Evolutionary conservation across 2,888 invertebrate species (phyloP), one percentile per base, ranked within the genome.

Genomic region (Coenonympha arcania): DNA sequence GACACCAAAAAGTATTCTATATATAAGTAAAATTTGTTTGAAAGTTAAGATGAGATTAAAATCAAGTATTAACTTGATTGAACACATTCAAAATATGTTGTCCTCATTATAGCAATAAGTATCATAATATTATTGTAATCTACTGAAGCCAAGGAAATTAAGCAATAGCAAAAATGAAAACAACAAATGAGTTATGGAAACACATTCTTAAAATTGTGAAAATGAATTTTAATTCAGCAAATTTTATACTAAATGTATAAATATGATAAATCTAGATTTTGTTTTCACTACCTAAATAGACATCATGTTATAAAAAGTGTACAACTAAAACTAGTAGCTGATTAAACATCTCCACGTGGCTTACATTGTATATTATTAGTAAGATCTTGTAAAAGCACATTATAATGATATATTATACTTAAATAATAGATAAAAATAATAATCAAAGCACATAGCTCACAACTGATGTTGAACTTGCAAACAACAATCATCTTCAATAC

Each of bases 171-270:
- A 13, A 4, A 24, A 2, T 9, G 4, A n/a, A 31, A 20, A 42
- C 20, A 15, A 19, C 19, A 31, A 57, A 52, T 48, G 47, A 58
- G 48, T 53, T 60, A 72, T 61, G 60, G 72, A 79, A 79, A 77
- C 68, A 73, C 69, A 62, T 62, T 65, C 33, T 65, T 79, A 84
- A 85, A 86, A 83, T 84, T 81, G 83, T 86, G 85, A 86, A 85
- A 86, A 86, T 85, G 85, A 86, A 85, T 79, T 86, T 85, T 85
- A 82, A 85, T 86, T 84, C 84, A 84, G 84, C 84, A 85, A 84
- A 82, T 82, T 85, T 86, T 84, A 86, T 85, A 84, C 86, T 86
- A 85, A 85, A 84, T 85, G 85, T 86, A 86, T 86, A 86, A 86
- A 86, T 86, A 85, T 82, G 82, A 82, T 85, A 85, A 84, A 78